A percentile compares a stretch with the other conserved stretches of the same genome.
Evolutionary conservation across 2,113 vertebrate genomes (phyloP).

Genomic region (Vanacampus margaritifer): DNA sequence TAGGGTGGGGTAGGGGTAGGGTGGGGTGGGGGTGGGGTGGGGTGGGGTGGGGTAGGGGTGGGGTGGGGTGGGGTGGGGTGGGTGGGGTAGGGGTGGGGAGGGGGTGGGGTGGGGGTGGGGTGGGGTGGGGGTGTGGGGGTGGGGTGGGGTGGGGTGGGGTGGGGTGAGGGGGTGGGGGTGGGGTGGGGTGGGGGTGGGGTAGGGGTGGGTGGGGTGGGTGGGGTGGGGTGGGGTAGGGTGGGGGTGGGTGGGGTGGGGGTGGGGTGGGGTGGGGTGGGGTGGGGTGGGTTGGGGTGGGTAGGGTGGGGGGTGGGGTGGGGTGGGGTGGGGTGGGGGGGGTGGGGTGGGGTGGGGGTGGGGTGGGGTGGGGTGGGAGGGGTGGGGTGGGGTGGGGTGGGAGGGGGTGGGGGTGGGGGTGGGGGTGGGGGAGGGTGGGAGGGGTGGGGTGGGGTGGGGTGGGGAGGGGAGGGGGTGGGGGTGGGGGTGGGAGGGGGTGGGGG

Average conservation of each 20-base stretch:
- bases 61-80: neutral
- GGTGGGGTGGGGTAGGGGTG: slow-evolving; percentile 6
- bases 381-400: neutral
- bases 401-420: neutral
- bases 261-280: slow-evolving; percentile 16
- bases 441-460: neutral
- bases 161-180: neutral
- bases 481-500: neutral
- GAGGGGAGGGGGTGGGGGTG: neutral
- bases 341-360: slow-evolving; percentile 13
- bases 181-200: slow-evolving; percentile 6
- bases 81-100: slow-evolving; percentile 9
- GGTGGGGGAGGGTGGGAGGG: neutral
- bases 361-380: slow-evolving; percentile 14
- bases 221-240: slow-evolving; percentile 12
- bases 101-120: neutral
- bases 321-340: slow-evolving; percentile 3
- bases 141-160: neutral
- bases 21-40: neutral
- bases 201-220: slow-evolving; percentile 18
- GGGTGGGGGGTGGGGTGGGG: slow-evolving; percentile 10
- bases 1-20: slow-evolving; percentile 1
- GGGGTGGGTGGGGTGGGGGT: slow-evolving; percentile 16
- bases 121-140: neutral
- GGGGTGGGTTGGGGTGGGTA: slow-evolving; percentile 15